A percentile compares a stretch with the other conserved stretches of the same genome.
Conservation (phyloP, 2,888 invertebrate genomes). For the Ormyrus thymus region DNA sequence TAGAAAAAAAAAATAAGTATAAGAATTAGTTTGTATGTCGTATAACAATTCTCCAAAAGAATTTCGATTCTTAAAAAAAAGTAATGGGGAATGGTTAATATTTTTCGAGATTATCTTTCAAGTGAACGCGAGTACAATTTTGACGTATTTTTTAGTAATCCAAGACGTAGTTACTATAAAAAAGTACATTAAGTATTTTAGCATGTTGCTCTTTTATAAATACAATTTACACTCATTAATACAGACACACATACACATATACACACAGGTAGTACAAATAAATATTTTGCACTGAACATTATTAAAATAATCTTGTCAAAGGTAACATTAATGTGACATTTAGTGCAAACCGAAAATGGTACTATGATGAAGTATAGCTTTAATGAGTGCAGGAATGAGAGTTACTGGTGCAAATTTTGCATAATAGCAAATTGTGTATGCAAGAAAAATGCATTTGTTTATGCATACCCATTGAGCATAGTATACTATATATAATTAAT, state of each 20-base stretch:
- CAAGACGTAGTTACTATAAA: conserved; percentile 38
- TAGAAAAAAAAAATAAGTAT: conserved; percentile 39
- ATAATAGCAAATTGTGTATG: conserved; percentile 43
- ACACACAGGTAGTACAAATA: conserved; percentile 49
- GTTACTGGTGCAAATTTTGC: conserved; percentile 45
- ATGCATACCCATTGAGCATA: conserved; percentile 35
- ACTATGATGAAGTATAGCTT: conserved; percentile 37
- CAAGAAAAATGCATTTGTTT: conserved; percentile 46
- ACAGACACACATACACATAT: conserved; percentile 45
- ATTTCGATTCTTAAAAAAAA: conserved; percentile 32
- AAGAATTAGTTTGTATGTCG: conserved; percentile 34
- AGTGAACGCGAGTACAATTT: conserved; percentile 29
- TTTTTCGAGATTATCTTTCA: conserved; percentile 55
- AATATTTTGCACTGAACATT: conserved; percentile 45
- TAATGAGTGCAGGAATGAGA: conserved; percentile 46
- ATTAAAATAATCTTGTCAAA: conserved; percentile 29
- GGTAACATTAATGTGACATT: conserved; percentile 35
- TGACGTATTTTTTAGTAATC: conserved; percentile 41
- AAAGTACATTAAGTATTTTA: conserved; percentile 45
- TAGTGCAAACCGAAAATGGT: conserved; percentile 34
- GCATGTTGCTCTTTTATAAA: conserved; percentile 49
- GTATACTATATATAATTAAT: conserved; percentile 51
- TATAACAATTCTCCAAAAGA: conserved; percentile 36
- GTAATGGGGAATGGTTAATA: conserved; percentile 51
- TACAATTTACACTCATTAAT: conserved; percentile 37